Base-by-base conservation (phyloP, 2,113 vertebrate species). In the Eubucco bourcierii region DNA sequence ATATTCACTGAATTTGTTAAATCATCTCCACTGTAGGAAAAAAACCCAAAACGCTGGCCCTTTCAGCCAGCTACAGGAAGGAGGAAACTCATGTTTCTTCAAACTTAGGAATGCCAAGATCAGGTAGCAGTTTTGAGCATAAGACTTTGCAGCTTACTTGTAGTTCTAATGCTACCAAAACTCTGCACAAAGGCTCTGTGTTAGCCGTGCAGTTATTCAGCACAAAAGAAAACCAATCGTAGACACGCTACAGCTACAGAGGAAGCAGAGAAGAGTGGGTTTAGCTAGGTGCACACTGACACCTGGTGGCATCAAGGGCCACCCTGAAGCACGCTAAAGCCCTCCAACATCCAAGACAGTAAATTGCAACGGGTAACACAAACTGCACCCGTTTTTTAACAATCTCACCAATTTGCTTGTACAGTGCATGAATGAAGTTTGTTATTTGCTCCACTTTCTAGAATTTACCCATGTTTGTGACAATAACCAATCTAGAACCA, bases 221-320 rank as follows among this genome's bases (percentile, higher is more conserved):
- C 64, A 7, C 39, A 58, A 21, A 29, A 29, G 29, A 58, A 47
- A 73, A 68, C 5, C 46, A 50, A 70, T 3, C 44, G 20, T 5
- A 37, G 17, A 12, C 18, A 28, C 29, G 1, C 10, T 19, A 33
- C 27, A 24, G n/a, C 41, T 37, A 27, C 24, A 37, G 87, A 31
- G 58, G 83, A 53, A 85, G 37, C 63, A 4, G 14, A 15, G 25
- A 24, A 37, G 17, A 44, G 34, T 4, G 20, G 41, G 8, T 37
- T 64, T 74, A 75, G 60, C 70, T 88, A 56, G 15, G 92, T 34
- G 55, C 61, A 76, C 82, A 76, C 95, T 95, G 97, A 97, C 97
- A 96, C 27, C 97, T 97, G 96, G 90, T 79, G 97, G 97, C 81
- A 82, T 52, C 23, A 15, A 46, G 76, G 28, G 59, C 75, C 52